Base-by-base conservation (phyloP, 2,797 vertebrate species). In the Cuniculus paca region DNA sequence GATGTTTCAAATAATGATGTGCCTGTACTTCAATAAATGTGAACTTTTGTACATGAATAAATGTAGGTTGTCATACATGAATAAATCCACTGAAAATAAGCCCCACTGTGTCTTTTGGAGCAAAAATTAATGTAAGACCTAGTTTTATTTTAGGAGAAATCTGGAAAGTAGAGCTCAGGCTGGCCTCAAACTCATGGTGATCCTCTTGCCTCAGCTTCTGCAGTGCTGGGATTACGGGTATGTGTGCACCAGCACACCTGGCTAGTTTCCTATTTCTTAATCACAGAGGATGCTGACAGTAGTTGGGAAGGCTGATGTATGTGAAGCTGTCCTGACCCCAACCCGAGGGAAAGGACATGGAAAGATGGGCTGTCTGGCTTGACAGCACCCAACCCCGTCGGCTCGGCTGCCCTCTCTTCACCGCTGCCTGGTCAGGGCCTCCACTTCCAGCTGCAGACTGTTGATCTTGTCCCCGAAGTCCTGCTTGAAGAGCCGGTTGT, bases 381-480 rank as follows among this genome's bases (percentile, higher is more conserved):
- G 10, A 17, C 56, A 31, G 0, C 6, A 5, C 42, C 90, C 78
- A 11, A 11, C 90, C 92, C 95, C 1, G 0, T 34, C 39, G 28
- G 50, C 60, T 75, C 28, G 16, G 91, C 45, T 28, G 10, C 68
- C 80, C 83, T 97, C 54, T 97, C 86, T 98, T 99, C 98, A 99
- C 99, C 99, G 99, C 98, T 99, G 99, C 98, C 97, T 99, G 97
- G 95, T 98, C 97, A 99, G 99, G 95, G 98, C 99, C 95, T 99
- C 99, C 98, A 99, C 98, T 98, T 99, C 99, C 72, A 98, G 98
- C 98, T 99, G 99, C 91, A 99, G 99, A 97, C 99, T 99, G 98
- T 99, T 99, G 94, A 99, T 99, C 98, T 99, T 99, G 98, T 99
- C 99, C 77, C 99, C 99, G 68, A 99, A 99, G 96, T 99, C 99